Conservation (phyloP, 2,888 invertebrate genomes). For the Dynastes hyllus region DNA sequence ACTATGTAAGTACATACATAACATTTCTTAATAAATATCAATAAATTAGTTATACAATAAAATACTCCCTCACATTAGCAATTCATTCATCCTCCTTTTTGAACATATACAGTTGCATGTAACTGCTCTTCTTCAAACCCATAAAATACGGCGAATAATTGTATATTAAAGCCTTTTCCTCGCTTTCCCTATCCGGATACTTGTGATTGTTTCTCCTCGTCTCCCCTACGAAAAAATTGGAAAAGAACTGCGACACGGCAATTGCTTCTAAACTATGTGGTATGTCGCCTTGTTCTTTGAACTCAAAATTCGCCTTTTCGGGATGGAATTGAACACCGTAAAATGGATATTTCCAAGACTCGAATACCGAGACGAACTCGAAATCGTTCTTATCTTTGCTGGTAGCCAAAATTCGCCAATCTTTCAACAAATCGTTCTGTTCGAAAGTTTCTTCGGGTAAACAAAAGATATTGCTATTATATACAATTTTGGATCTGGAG, state of each 20-base stretch:
- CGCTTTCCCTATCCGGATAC: slow-evolving; percentile 72
- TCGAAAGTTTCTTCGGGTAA: slow-evolving; percentile 71
- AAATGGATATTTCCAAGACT: slow-evolving; percentile 84
- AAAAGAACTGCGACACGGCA: slow-evolving; percentile 82
- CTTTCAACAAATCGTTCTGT: slow-evolving; percentile 73
- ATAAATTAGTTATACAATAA: too few species aligned
- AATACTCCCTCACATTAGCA: background rate
- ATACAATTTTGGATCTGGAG: slow-evolving; percentile 77
- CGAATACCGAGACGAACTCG: slow-evolving; percentile 85
- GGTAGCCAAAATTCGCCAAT: slow-evolving; percentile 82
- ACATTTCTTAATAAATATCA: too few species aligned
- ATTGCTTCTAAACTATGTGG: slow-evolving; percentile 80
- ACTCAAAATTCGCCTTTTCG: slow-evolving; percentile 89
- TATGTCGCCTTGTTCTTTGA: slow-evolving; percentile 76
- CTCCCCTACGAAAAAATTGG: slow-evolving; percentile 87
- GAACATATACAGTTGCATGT: slow-evolving; percentile 82
- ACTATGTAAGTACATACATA: too few species aligned
- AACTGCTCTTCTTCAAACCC: slow-evolving; percentile 74
- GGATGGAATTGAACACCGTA: slow-evolving; percentile 95
- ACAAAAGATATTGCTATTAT: slow-evolving; percentile 77
- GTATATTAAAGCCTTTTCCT: slow-evolving; percentile 78
- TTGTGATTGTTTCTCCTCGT: slow-evolving; percentile 78
- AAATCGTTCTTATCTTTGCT: slow-evolving; percentile 79
- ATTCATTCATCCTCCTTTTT: slow-evolving; percentile 65
- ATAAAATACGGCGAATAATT: slow-evolving; percentile 80